phyloP scores from a whole-genome alignment of 2,113 vertebrate genomes.

The Grammatotria lemairii region DNA sequence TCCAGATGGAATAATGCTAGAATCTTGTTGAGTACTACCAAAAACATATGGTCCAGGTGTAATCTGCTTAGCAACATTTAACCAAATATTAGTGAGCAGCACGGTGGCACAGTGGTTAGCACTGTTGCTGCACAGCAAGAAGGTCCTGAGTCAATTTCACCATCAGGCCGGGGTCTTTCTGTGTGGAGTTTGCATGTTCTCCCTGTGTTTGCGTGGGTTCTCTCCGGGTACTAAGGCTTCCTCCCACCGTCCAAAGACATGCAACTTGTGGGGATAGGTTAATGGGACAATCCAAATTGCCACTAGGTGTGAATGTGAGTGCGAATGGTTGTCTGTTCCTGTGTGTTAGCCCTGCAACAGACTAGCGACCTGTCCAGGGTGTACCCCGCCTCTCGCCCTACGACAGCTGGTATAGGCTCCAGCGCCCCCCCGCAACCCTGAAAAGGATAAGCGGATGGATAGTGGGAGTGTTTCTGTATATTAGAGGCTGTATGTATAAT shows the following conservation, averaged over 20 bases:
- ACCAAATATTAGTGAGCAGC: accelerated
- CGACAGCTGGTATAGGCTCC: no score
- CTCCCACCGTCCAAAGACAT: accelerated
- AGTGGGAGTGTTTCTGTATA: neutral
- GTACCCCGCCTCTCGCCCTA: accelerated
- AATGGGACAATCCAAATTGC: accelerated
- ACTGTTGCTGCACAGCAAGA: accelerated
- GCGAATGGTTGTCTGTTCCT: accelerated
- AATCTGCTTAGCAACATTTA: neutral
- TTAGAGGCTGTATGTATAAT: neutral
- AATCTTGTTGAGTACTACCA: neutral
- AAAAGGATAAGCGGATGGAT: neutral
- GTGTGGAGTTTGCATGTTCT: neutral
- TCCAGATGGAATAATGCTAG: neutral
- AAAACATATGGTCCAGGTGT: neutral
- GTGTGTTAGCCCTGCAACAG: accelerated
- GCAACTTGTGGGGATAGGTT: accelerated
- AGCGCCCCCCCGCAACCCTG: accelerated
- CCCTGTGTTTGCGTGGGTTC: accelerated
- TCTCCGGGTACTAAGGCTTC: accelerated
- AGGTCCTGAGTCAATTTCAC: accelerated
- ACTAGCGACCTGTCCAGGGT: no score
- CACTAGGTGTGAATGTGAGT: neutral
- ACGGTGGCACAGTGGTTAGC: neutral
- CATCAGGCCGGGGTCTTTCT: accelerated